phyloP scores from a whole-genome alignment of 64 coral and sea anemone genomes.

The Catalaphyllia jardinei region DNA sequence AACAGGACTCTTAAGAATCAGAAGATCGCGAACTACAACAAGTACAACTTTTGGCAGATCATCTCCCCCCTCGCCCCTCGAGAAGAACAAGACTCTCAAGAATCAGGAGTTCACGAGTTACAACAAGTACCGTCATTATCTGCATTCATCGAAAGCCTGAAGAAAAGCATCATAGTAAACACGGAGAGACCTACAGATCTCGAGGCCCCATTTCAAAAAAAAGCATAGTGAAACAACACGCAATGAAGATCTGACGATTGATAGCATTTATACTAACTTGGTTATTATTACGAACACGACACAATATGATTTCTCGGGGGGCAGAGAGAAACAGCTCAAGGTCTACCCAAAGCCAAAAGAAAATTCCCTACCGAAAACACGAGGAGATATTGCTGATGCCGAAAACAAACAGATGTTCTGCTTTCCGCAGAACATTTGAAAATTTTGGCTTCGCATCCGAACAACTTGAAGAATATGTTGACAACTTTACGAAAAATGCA shows the following conservation, averaged over 20 bases:
- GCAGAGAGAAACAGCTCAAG: neutral
- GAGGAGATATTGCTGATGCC: neutral
- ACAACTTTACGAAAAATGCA: conserved; percentile 28
- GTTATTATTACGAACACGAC: conserved; percentile 38
- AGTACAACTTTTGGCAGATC: no score
- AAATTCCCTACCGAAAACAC: neutral
- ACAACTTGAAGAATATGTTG: conserved; percentile 44
- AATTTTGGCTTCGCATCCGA: conserved; percentile 46
- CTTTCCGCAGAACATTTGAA: conserved; percentile 52
- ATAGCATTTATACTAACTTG: conserved; percentile 49
- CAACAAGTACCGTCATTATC: neutral
- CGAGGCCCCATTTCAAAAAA: neutral
- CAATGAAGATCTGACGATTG: neutral
- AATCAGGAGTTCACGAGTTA: no score
- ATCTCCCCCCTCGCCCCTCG: no score
- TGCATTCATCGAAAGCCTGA: neutral
- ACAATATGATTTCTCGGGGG: neutral
- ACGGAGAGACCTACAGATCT: neutral
- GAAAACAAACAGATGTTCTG: neutral
- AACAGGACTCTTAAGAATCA: no score
- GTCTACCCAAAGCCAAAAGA: conserved; percentile 13
- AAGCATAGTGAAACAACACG: neutral
- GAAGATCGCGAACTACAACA: neutral
- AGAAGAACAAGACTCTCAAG: neutral
- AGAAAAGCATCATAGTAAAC: neutral